A percentile compares a stretch with the other conserved stretches of the same genome.
phyloP scores from a whole-genome alignment of 2,888 invertebrate species.

The Piscicola geometra region DNA sequence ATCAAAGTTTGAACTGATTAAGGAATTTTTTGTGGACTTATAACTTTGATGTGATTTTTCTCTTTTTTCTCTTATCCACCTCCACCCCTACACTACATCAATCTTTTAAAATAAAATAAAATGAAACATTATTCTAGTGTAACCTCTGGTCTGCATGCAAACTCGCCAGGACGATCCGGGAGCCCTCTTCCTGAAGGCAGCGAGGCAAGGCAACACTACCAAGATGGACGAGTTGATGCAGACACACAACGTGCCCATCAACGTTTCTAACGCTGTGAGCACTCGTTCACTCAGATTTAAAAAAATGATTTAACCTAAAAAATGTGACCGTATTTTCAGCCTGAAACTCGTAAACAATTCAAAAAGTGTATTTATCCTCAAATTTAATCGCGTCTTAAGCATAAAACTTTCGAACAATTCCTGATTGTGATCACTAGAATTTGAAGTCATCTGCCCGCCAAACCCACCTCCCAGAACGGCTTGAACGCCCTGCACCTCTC shows the following conservation, averaged over 20 bases:
- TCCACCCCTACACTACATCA: no score
- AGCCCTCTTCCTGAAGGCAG: conserved; percentile 94
- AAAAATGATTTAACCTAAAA: no score
- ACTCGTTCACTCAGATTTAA: no score
- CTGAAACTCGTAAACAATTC: neutral
- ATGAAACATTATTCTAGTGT: no score
- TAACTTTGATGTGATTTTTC: no score
- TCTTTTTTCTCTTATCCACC: no score
- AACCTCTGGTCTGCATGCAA: no score
- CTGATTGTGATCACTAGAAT: conserved; percentile 4
- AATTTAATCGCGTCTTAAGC: neutral
- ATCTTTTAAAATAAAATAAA: no score
- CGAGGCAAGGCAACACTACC: conserved; percentile 93
- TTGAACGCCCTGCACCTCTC: conserved; percentile 92
- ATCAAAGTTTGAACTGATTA: no score
- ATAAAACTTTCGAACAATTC: neutral
- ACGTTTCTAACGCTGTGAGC: conserved; percentile 96
- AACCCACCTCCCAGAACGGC: conserved; percentile 42
- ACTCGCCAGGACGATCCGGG: conserved; percentile 84
- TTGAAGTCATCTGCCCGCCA: neutral
- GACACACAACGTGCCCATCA: conserved; percentile 87
- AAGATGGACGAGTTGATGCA: conserved; percentile 94
- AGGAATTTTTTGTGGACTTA: no score
- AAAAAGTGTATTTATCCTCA: neutral
- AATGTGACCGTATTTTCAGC: neutral